phyloP scores from a whole-genome alignment of 2,113 vertebrate species.

The Typhlomys cinereus region DNA sequence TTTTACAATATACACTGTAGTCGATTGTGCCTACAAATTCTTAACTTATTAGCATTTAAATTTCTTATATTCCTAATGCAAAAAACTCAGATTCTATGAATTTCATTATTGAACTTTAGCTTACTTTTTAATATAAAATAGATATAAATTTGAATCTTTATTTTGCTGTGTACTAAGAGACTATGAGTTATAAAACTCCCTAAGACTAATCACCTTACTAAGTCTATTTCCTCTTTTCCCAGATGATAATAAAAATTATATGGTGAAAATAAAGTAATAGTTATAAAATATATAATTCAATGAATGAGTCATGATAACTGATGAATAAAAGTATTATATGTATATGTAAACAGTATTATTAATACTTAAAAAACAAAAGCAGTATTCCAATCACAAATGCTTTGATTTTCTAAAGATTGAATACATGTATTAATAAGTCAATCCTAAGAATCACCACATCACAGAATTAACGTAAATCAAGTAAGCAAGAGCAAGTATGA shows the following conservation, averaged over 20 bases:
- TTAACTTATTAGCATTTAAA: neutral
- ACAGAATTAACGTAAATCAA: conserved; percentile 37
- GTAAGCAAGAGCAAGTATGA: conserved; percentile 16
- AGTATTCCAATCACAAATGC: neutral
- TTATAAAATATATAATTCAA: neutral
- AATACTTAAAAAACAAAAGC: neutral
- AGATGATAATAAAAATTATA: neutral
- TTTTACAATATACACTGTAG: neutral
- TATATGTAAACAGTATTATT: conserved; percentile 11
- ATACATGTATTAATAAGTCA: neutral
- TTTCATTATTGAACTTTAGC: neutral
- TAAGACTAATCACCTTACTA: neutral
- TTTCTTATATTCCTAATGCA: conserved; percentile 16
- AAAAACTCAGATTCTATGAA: neutral
- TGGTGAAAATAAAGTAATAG: neutral
- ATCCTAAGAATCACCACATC: neutral
- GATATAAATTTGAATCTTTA: neutral
- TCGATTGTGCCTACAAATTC: neutral
- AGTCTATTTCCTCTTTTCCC: conserved; percentile 24
- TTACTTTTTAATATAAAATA: neutral
- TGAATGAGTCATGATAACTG: neutral
- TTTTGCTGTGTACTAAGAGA: neutral
- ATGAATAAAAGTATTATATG: neutral
- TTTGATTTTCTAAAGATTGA: neutral
- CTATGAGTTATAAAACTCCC: neutral